Base-by-base conservation (phyloP, 2,888 invertebrate species). In the Drosophila pegasa region DNA sequence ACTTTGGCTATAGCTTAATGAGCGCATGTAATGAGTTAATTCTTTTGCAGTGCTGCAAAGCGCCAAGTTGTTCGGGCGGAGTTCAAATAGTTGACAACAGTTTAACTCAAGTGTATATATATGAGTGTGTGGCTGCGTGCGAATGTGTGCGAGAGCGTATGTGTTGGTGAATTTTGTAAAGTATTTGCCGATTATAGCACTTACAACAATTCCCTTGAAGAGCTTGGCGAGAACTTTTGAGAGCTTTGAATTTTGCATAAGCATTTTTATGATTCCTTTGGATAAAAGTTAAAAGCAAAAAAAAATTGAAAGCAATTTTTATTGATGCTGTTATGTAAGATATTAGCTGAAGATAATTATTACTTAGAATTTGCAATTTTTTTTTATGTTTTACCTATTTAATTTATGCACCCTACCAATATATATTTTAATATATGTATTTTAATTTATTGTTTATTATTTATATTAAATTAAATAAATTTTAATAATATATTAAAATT, bases 21-120 rank as follows among this genome's bases (percentile, higher is more conserved):
- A 83, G 81, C 75, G 75, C 65, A 62, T 54, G 75, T 77, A 87
- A 83, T 84, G 72, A 83, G 79, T 83, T 83, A 87, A 84, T 83
- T 87, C 79, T 67, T 83, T 71, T 54, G 61, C 70, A 64, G 16
- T 41, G n/a, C 37, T 54, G 64, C 35, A 61, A 37, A 41, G 29
- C 54, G 18, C 40, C 22, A 47, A 33, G 37, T 48, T 61, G 35
- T 50, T n/a, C 16, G 14, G 3, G 14, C 35, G 31, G 25, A 41
- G 25, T 20, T 58, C 45, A 63, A 66, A 77, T 66, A 71, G 66
- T 63, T 76, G 27, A 38, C 54, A 41, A 35, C 45, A 75, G 37
- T 57, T 67, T 18, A 56, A 25, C 56, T 55, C 12, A 41, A 38
- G 45, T 56, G 35, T 12, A 12, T 56, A 9, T 14, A 6, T 25